Evolutionary conservation across 2,888 invertebrate genomes (phyloP).

Genomic region (Tortrix viridana): DNA sequence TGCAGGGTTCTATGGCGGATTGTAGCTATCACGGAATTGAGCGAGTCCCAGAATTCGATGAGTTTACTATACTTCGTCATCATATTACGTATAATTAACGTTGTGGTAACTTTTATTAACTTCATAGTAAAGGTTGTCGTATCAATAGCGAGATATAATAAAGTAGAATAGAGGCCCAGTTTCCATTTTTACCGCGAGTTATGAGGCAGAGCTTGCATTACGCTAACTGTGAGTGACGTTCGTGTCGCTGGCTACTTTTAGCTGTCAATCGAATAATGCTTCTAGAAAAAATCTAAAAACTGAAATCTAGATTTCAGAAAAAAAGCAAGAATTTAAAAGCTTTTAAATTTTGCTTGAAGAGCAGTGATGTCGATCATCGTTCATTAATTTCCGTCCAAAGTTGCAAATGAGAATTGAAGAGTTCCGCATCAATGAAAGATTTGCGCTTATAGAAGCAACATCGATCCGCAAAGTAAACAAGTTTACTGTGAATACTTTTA

Average conservation of each 20-base stretch:
- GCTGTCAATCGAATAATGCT: conserved; percentile 3
- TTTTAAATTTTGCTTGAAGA: conserved; percentile 17
- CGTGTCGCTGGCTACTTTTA: conserved; percentile 7
- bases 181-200: conserved; percentile 1
- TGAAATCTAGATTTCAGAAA: conserved; percentile 24
- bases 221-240: conserved; percentile 15
- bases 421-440: conserved; percentile 64
- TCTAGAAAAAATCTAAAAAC: too few species aligned
- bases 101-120: too few species aligned
- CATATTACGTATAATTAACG: too few species aligned
- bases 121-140: too few species aligned
- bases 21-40: too few species aligned
- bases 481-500: conserved; percentile 76
- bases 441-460: conserved; percentile 72
- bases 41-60: too few species aligned
- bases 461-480: conserved; percentile 78
- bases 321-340: conserved; percentile 25
- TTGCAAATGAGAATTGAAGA: conserved; percentile 45
- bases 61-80: too few species aligned
- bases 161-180: neutral
- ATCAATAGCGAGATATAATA: too few species aligned
- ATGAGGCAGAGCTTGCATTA: neutral
- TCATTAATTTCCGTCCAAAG: conserved; percentile 30
- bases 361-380: conserved; percentile 15
- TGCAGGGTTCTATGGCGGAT: too few species aligned